These are phyloP conservation scores for Halictus quadricinctus DNA, from an alignment of 2,888 invertebrate species.

Conservation along the genomic window DNA sequence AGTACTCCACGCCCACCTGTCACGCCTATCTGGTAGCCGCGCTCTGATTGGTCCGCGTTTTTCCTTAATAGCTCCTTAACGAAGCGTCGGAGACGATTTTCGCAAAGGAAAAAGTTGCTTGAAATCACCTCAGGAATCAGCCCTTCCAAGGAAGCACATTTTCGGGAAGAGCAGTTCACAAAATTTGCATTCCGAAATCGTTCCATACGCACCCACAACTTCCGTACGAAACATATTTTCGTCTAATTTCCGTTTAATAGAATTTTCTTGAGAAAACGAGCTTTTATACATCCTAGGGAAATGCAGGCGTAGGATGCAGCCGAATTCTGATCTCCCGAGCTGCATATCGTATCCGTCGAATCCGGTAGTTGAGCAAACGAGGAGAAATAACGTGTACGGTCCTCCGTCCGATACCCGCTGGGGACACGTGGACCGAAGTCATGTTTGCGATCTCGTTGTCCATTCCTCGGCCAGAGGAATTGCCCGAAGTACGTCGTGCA, in stretches of 20 bases:
- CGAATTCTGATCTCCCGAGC: conserved; percentile 9
- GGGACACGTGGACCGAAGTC: conserved; percentile 52
- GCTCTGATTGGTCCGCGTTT: no score
- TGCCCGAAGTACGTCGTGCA: conserved; percentile 56
- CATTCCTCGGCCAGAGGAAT: conserved; percentile 60
- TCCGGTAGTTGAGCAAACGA: conserved; percentile 33
- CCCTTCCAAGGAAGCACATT: no score
- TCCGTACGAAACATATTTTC: no score
- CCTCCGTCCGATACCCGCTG: conserved; percentile 39
- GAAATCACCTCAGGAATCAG: no score
- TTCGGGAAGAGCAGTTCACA: no score
- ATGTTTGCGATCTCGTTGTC: conserved; percentile 69
- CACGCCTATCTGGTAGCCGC: no score
- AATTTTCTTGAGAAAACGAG: neutral
- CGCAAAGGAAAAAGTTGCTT: no score
- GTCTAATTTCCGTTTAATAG: neutral
- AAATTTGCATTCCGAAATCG: no score
- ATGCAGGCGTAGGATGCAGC: neutral
- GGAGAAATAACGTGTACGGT: conserved; percentile 25
- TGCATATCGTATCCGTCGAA: neutral
- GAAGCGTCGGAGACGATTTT: no score
- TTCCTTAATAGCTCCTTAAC: no score
- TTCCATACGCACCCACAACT: no score
- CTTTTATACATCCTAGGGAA: neutral
- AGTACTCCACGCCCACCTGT: no score